Evolutionary conservation across 2,888 invertebrate species (phyloP).

Genomic region (Megastigmus dorsalis): DNA sequence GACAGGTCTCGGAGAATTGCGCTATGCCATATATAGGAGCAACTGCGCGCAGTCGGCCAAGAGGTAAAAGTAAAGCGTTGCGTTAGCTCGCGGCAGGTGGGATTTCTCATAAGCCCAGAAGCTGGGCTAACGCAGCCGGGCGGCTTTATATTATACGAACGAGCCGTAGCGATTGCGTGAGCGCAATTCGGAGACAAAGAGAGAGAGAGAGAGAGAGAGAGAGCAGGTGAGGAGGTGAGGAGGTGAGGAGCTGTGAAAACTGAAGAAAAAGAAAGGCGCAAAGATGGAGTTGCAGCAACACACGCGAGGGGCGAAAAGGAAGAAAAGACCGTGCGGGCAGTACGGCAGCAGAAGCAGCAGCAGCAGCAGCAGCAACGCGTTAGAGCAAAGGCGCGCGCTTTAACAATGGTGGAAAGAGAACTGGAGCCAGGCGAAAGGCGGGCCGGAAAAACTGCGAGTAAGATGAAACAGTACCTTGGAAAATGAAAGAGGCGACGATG

Average conservation of each 20-base stretch:
- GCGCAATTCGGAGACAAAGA: too few relatives aligned
- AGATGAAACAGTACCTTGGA: neutral
- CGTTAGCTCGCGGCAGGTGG: conserved; percentile 58
- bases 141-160: conserved; percentile 20
- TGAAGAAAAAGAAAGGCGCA: neutral
- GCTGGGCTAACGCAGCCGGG: too few relatives aligned
- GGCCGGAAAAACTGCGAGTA: neutral
- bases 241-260: neutral
- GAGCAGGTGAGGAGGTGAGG: conserved; percentile 27
- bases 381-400: neutral
- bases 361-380: too few relatives aligned
- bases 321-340: too few relatives aligned
- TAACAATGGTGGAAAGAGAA: conserved; percentile 5
- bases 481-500: neutral
- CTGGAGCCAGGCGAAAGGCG: neutral
- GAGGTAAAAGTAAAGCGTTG: conserved; percentile 60
- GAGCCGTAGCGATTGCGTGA: neutral
- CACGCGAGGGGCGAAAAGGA: too few relatives aligned
- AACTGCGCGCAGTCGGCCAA: too few relatives aligned
- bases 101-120: conserved; percentile 71
- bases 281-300: neutral
- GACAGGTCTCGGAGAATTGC: conserved; percentile 68
- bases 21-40: too few relatives aligned
- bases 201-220: conserved; percentile 26
- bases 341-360: too few relatives aligned